Evolutionary conservation across 2,888 invertebrate genomes (phyloP).

Genomic region (Ceratothoa steindachneri): DNA sequence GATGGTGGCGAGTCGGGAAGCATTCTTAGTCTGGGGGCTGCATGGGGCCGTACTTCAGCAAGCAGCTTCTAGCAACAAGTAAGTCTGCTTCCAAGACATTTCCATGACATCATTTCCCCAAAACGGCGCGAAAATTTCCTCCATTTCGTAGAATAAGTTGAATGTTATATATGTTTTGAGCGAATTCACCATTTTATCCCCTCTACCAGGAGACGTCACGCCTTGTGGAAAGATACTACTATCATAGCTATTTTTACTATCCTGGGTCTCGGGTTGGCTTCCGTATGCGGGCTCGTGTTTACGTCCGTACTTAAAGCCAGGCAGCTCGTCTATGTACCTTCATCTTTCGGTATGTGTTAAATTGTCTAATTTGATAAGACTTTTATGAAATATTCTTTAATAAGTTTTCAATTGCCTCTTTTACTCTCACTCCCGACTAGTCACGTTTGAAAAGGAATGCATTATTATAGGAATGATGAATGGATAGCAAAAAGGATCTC

Average conservation of each 20-base stretch:
- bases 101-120: neutral
- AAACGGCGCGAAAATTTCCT: no score
- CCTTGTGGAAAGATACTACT: conserved; percentile 61
- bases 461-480: no score
- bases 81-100: conserved; percentile 7
- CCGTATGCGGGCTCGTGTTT: conserved; percentile 67
- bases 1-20: conserved; percentile 83
- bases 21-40: conserved; percentile 82
- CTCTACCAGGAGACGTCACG: conserved; percentile 54
- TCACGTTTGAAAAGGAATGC: no score
- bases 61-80: conserved; percentile 51
- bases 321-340: conserved; percentile 71
- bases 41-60: conserved; percentile 77
- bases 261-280: conserved; percentile 62
- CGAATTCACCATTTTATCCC: neutral
- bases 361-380: neutral
- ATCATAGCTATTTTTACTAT: conserved; percentile 69
- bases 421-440: no score
- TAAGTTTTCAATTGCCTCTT: no score
- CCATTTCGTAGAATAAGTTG: no score
- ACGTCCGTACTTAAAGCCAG: conserved; percentile 59
- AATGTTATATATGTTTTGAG: no score
- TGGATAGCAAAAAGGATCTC: no score
- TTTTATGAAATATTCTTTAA: no score
- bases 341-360: conserved; percentile 70